Evolutionary conservation across 1,140 invertebrate genomes (phyloP).

Genomic region (Megalonaias nervosa): DNA sequence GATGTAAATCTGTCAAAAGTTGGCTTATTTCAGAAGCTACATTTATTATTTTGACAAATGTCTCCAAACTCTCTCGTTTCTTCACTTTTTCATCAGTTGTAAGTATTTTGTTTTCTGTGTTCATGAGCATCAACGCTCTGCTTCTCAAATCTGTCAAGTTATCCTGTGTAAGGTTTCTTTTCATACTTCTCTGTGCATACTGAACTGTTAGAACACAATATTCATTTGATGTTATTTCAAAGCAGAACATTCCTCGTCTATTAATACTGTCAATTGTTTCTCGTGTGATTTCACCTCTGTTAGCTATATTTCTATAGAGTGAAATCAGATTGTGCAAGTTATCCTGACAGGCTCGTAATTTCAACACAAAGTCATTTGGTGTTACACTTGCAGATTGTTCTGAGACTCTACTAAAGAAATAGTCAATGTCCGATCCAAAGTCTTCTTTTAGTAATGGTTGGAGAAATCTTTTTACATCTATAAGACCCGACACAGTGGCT

Average conservation of each 20-base stretch:
- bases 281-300: slow-evolving; percentile 36
- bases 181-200: too few species aligned
- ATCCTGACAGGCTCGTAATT: slow-evolving; percentile 19
- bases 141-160: slow-evolving; percentile 33
- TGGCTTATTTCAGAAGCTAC: slow-evolving; percentile 14
- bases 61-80: slow-evolving; percentile 12
- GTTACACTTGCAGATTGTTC: too few species aligned
- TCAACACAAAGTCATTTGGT: background rate
- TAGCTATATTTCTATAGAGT: slow-evolving; percentile 33
- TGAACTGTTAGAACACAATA: too few species aligned
- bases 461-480: slow-evolving; percentile 27
- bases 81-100: too few species aligned
- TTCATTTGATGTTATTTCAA: background rate
- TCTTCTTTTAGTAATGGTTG: slow-evolving; percentile 5
- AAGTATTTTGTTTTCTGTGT: slow-evolving; percentile 12
- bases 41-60: slow-evolving; percentile 29
- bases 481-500: slow-evolving; percentile 33
- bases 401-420: too few species aligned
- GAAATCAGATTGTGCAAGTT: slow-evolving; percentile 37
- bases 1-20: slow-evolving; percentile 11
- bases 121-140: slow-evolving; percentile 35
- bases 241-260: slow-evolving; percentile 25
- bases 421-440: too few species aligned
- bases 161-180: too few species aligned
- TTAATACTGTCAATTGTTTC: slow-evolving; percentile 33